Percentiles rank a stretch among this genome's conserved stretches.
phyloP scores from a whole-genome alignment of 2,888 invertebrate species.

The Sarcophaga variegata region DNA sequence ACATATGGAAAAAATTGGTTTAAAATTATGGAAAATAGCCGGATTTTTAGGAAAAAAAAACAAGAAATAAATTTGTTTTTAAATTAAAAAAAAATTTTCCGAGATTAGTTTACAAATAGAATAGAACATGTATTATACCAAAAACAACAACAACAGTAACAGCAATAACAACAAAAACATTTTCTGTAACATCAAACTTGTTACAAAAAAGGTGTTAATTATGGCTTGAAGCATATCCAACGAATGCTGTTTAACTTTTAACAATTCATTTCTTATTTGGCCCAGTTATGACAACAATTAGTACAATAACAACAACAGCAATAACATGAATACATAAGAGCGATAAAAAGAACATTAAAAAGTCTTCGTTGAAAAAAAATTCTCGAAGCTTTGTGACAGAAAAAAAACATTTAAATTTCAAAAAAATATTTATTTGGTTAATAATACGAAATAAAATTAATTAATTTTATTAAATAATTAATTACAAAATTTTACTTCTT shows the following conservation, averaged over 20 bases:
- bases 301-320: neutral
- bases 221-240: constrained; percentile 17
- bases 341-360: neutral
- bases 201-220: constrained; percentile 50
- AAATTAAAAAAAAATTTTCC: no score
- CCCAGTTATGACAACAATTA: constrained; percentile 35
- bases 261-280: neutral
- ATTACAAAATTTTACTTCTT: neutral
- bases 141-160: neutral
- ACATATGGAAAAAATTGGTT: neutral
- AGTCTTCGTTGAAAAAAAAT: neutral
- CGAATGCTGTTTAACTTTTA: neutral
- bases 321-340: neutral
- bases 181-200: constrained; percentile 13
- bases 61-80: no score
- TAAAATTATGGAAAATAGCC: no score
- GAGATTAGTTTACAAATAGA: no score
- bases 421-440: no score
- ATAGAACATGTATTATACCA: no score
- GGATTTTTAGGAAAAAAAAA: no score
- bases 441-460: no score
- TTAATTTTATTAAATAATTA: no score
- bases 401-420: no score
- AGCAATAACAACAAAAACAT: neutral
- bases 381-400: neutral